Evolutionary conservation across 2,888 invertebrate genomes (phyloP).

Genomic region (Polydrusus tereticollis): DNA sequence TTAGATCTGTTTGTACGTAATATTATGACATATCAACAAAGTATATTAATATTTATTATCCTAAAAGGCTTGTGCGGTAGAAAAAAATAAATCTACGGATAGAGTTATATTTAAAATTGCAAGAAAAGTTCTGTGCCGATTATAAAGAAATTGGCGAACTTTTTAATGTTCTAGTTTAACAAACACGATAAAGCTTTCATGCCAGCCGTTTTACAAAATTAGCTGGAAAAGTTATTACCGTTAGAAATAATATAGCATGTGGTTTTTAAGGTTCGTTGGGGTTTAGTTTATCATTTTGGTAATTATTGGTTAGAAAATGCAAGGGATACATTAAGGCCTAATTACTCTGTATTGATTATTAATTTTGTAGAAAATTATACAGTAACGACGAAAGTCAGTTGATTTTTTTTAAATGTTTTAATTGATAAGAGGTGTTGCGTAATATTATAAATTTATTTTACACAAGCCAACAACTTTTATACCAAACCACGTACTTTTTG

Average conservation of each 20-base stretch:
- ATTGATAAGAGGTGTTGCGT: too few species aligned
- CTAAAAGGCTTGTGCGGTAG: too few species aligned
- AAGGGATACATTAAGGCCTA: neutral
- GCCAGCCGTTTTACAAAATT: neutral
- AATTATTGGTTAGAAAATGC: neutral
- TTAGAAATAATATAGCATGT: neutral
- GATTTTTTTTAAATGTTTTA: too few species aligned
- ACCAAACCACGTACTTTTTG: too few species aligned
- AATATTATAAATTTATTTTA: too few species aligned
- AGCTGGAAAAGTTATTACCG: neutral
- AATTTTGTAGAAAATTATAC: neutral
- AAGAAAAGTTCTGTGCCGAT: too few species aligned
- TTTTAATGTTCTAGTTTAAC: neutral
- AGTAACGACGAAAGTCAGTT: neutral
- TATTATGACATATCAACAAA: too few species aligned
- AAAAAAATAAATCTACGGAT: too few species aligned
- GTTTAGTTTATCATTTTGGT: slow-evolving; percentile 10
- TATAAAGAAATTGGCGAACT: neutral
- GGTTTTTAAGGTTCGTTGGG: slow-evolving; percentile 4
- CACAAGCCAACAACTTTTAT: too few species aligned
- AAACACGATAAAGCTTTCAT: neutral
- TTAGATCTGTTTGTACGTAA: too few species aligned
- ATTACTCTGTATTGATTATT: neutral
- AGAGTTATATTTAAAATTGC: too few species aligned
- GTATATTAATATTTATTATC: too few species aligned